Evolutionary conservation across 2,888 invertebrate genomes (phyloP), one percentile per base, ranked within the genome.

Genomic region (Gastrophysa polygoni): DNA sequence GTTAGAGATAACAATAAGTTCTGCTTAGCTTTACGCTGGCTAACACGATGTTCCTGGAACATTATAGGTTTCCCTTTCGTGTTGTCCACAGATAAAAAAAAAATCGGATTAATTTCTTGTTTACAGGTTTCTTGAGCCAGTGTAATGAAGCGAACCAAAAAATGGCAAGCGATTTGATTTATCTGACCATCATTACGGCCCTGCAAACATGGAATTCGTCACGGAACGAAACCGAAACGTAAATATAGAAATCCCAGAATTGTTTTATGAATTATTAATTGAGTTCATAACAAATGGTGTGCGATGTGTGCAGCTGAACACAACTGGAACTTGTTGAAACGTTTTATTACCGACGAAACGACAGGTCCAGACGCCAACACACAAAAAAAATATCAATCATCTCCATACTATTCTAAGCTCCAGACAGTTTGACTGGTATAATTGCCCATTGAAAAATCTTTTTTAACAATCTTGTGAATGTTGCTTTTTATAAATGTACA

Each of bases 251-350:
- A 55, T 60, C 54, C 20, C 28, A 44, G 56, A 61, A 61, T 50
- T 56, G 51, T 56, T 50, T 28, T 50, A 24, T 50, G 50, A 56
- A 56, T 55, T 51, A 56, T 51, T 61, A 54, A 54, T 44, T 56
- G 56, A 49, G 34, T 44, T 20, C 21, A 63, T 50, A 62, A 63
- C 52, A 59, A 62, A 67, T 67, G 62, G 55, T 62, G 50, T 47
- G 57, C 56, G 51, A 62, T 52, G 43, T 57, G 64, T 64, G 59
- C 63, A 65, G 57, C 66, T 64, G 66, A 60, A 63, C 49, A 63
- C 61, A 63, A 59, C 64, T 64, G 66, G 61, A 63, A 52, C 65
- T 68, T 67, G 63, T 66, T 60, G 59, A 54, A 59, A 59, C 43
- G 48, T 63, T 57, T 50, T 43, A 59, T 51, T 56, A 57, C 63